These are phyloP conservation scores for Columba janthina DNA, from an alignment of 2,113 vertebrate species.

Conservation along the genomic window DNA sequence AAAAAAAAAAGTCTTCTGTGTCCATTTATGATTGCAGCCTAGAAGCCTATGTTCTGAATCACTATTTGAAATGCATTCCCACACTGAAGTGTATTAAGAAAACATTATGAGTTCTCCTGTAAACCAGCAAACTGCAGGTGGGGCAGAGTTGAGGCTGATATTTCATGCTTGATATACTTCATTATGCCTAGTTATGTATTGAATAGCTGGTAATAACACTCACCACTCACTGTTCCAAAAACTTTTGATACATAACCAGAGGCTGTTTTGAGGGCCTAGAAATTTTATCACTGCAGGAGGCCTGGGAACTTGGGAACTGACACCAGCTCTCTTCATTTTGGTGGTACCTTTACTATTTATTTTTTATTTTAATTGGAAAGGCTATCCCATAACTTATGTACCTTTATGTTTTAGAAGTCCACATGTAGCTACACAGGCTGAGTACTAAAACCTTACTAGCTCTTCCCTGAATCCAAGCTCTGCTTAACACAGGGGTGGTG, in stretches of 20 bases:
- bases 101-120: background rate
- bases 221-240: background rate
- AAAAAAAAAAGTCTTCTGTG: accelerated
- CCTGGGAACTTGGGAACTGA: background rate
- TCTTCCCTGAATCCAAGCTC: background rate
- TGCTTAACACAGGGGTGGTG: too few relatives aligned
- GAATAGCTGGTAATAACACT: background rate
- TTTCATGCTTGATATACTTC: background rate
- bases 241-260: background rate
- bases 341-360: background rate
- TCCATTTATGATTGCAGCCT: background rate
- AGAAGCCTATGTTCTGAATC: background rate
- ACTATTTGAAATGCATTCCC: background rate
- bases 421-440: background rate
- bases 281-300: background rate
- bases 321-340: background rate
- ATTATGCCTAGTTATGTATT: background rate
- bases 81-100: background rate
- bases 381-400: background rate
- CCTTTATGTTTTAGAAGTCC: background rate
- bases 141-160: background rate
- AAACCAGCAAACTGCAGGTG: background rate
- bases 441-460: background rate
- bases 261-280: background rate
- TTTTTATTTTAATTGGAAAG: background rate